phyloP scores from a whole-genome alignment of 2,888 invertebrate genomes.

The Synanthedon andrenaeformis region DNA sequence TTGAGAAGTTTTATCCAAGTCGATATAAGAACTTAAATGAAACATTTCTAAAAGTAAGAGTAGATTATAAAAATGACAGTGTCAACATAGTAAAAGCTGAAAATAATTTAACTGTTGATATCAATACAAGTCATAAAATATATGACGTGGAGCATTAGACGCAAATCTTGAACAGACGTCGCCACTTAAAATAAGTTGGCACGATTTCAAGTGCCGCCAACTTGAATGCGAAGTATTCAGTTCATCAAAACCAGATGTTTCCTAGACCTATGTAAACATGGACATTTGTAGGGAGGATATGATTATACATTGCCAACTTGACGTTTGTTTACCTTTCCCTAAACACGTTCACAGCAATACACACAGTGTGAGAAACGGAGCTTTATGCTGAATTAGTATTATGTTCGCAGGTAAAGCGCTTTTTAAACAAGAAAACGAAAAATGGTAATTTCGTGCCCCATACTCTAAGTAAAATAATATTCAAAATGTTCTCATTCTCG shows the following conservation, averaged over 20 bases:
- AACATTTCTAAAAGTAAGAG: too few relatives aligned
- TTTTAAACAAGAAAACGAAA: too few relatives aligned
- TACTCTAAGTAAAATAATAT: too few relatives aligned
- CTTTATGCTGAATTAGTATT: too few relatives aligned
- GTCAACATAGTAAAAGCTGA: conserved; percentile 10
- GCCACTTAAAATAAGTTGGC: conserved; percentile 69
- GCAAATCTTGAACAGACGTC: conserved; percentile 60
- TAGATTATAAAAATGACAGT: background rate
- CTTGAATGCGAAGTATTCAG: conserved; percentile 65
- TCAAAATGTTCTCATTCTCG: too few relatives aligned
- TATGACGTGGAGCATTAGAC: conserved; percentile 40
- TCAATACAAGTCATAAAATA: conserved; percentile 39
- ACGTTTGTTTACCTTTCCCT: conserved; percentile 19
- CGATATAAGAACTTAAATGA: too few relatives aligned
- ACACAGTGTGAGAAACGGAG: background rate
- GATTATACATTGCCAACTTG: conserved; percentile 28
- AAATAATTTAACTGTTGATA: conserved; percentile 20
- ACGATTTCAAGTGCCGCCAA: conserved; percentile 63
- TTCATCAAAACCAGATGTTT: conserved; percentile 66
- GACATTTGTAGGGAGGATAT: conserved; percentile 29
- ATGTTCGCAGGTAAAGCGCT: too few relatives aligned
- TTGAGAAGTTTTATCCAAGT: too few relatives aligned
- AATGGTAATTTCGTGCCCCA: too few relatives aligned
- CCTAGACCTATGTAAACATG: conserved; percentile 51
- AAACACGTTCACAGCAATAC: background rate